phyloP scores from a whole-genome alignment of 2,888 invertebrate species.

The Melieria omissa region DNA sequence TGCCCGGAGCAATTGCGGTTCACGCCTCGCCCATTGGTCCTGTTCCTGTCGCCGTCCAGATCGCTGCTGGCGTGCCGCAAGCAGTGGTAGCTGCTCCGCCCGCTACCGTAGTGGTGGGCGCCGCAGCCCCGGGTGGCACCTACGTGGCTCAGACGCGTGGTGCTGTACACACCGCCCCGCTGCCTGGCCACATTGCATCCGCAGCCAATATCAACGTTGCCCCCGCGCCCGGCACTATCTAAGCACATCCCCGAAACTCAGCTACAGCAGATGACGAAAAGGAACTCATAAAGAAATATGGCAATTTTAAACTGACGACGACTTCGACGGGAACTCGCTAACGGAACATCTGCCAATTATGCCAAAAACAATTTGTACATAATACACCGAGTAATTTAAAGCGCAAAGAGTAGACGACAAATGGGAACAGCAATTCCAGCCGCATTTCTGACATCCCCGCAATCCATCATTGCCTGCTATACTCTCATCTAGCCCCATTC shows the following conservation, averaged over 20 bases:
- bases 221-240: constrained; percentile 63
- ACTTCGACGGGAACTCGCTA: not conserved
- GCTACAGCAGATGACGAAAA: not conserved
- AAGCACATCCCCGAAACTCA: constrained; percentile 28
- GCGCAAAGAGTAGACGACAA: not conserved
- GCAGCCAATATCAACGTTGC: constrained; percentile 64
- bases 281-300: not conserved
- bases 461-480: not conserved
- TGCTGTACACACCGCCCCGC: constrained; percentile 64
- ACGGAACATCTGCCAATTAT: not conserved
- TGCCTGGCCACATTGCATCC: constrained; percentile 64
- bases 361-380: constrained; percentile 4
- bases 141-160: constrained; percentile 66
- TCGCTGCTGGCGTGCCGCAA: constrained; percentile 37
- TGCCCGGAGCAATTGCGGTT: constrained; percentile 44
- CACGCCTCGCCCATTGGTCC: constrained; percentile 17
- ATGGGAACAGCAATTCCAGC: not conserved
- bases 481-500: not conserved
- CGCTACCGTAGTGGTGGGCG: constrained; percentile 33
- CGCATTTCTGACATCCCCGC: not conserved
- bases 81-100: constrained; percentile 36
- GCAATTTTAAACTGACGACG: not conserved
- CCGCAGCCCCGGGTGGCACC: constrained; percentile 62
- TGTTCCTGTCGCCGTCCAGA: constrained; percentile 32
- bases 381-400: not conserved